Evolutionary conservation across 1,140 invertebrate genomes (phyloP), one percentile per base, ranked within the genome.

Genomic region (Aphaenogaster ashmeadi): DNA sequence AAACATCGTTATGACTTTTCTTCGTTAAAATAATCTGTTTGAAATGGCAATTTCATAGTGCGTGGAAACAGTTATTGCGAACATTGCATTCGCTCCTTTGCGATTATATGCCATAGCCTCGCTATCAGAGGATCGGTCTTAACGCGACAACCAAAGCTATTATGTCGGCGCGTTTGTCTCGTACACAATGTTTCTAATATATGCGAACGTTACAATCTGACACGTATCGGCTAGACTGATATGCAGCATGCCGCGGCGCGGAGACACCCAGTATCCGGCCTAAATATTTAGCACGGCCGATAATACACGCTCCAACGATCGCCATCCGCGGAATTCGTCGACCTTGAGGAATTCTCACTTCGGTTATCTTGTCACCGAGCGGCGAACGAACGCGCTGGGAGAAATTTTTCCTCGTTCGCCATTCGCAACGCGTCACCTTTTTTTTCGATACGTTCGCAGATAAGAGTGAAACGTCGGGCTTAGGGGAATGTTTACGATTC

Each of bases 271-370:
- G 72, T 58, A 71, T 69, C 64, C 80, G 89, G 84, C 75, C 87
- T 90, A 75, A 90, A 91, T 91, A 90, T 91, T 91, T 86, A 81
- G 58, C 75, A 81, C 87, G 69, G 56, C 60, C 47, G 58, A 88
- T 89, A 72, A 69, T 87, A 81, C 79, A 74, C 47, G 54, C 81
- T 52, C 41, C 83, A 64, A 60, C 75, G 89, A 86, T 86, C 79
- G 87, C 54, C 58, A 67, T 74, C 78, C 66, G 56, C 58, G 72
- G 75, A 89, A 89, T 89, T 78, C 33, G 44, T 9, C 87, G 88
- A 78, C 87, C 87, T 85, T 72, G 87, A 67, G 54, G 41, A 72
- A 85, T 79, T 89, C 56, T 64, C 50, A 36, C 71, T 21, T 58
- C n/a, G 64, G 36, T 74, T 62, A 60, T 74, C 80, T 84, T 21